Evolutionary conservation across 2,888 invertebrate genomes (phyloP).

Genomic region (Sepioteuthis lessoniana): DNA sequence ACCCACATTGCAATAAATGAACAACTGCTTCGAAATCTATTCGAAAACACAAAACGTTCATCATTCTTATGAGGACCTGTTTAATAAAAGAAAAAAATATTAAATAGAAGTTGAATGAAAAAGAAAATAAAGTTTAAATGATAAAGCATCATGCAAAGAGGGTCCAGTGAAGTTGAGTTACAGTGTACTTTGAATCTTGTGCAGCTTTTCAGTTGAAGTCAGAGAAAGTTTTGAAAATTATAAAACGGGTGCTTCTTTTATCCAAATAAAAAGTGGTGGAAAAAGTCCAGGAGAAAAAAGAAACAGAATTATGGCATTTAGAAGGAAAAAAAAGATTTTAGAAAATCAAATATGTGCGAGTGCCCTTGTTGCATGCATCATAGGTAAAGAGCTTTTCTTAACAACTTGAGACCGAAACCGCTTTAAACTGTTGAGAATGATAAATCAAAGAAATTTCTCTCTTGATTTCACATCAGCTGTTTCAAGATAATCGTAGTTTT

Average conservation of each 20-base stretch:
- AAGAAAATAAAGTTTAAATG: not conserved
- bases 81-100: not conserved
- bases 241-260: not conserved
- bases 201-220: not conserved
- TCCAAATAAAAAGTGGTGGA: not conserved
- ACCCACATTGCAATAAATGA: no score
- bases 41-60: no score
- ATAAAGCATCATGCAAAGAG: not conserved
- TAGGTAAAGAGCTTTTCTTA: not conserved
- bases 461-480: no score
- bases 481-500: not conserved
- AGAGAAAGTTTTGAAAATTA: no score
- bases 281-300: not conserved
- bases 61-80: not conserved
- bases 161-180: not conserved
- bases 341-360: not conserved
- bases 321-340: not conserved
- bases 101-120: not conserved
- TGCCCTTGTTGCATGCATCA: not conserved
- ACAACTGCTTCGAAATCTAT: no score
- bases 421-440: no score
- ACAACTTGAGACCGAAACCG: not conserved
- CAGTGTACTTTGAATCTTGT: not conserved
- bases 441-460: no score
- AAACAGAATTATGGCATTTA: not conserved